Evolutionary conservation across 2,888 invertebrate species (phyloP).

Genomic region (Calameuta filiformis): DNA sequence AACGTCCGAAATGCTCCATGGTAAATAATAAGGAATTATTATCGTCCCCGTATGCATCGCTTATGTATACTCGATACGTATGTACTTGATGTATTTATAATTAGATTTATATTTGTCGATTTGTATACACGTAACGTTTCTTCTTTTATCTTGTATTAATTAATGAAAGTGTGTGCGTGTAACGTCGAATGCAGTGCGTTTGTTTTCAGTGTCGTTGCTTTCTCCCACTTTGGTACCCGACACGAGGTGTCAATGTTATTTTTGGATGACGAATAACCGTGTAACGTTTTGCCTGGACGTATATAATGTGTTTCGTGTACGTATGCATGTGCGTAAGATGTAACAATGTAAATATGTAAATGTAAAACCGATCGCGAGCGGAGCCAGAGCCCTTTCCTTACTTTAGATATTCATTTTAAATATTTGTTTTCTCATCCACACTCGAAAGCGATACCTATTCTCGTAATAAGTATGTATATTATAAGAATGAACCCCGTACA

Average conservation of each 20-base stretch:
- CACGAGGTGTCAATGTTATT: neutral
- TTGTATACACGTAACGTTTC: neutral
- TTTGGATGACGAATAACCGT: neutral
- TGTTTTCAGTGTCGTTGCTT: neutral
- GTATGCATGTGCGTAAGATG: neutral
- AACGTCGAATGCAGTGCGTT: neutral
- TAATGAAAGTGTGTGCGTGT: neutral
- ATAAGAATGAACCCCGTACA: neutral
- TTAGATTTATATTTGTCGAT: neutral
- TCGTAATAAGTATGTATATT: neutral
- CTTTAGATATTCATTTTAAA: neutral
- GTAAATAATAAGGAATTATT: neutral
- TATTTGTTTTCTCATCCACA: neutral
- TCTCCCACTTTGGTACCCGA: neutral
- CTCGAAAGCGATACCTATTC: neutral
- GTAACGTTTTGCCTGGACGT: neutral
- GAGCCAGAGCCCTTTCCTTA: neutral
- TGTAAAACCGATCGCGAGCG: neutral
- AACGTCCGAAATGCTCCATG: neutral
- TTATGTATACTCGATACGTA: neutral
- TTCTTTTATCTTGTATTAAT: neutral
- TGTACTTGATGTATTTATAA: neutral
- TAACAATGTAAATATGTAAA: neutral
- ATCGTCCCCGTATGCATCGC: neutral
- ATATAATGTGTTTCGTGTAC: neutral